These are phyloP conservation scores for Protonemura montana DNA, from an alignment of 2,888 invertebrate species.

Conservation along the genomic window DNA sequence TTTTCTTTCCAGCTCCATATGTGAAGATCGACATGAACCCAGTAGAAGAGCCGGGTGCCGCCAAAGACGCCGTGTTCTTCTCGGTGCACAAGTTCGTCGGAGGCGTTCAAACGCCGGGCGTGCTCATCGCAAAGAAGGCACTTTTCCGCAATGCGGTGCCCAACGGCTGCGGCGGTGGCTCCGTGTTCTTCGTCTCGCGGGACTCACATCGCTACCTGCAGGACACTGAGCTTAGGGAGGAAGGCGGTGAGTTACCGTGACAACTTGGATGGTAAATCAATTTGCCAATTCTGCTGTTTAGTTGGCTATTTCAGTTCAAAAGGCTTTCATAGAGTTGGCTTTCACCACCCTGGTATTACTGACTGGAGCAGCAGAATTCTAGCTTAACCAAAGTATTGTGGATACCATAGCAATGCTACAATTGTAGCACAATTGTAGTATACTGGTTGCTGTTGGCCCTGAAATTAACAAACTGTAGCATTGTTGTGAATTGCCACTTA, in stretches of 20 bases:
- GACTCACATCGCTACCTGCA: slow-evolving; percentile 62
- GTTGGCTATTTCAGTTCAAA: no score
- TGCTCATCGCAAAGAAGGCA: slow-evolving; percentile 70
- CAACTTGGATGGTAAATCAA: no score
- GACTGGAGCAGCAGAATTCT: no score
- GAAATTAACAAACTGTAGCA: no score
- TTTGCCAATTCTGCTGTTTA: no score
- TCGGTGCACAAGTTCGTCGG: slow-evolving; percentile 91
- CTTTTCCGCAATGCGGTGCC: slow-evolving; percentile 63
- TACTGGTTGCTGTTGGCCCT: no score
- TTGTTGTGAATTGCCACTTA: no score
- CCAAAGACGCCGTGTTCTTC: slow-evolving; percentile 89
- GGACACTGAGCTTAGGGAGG: slow-evolving; percentile 72
- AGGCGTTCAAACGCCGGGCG: slow-evolving; percentile 84
- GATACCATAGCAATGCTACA: no score
- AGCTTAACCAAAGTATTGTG: no score
- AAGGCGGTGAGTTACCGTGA: slow-evolving; percentile 64
- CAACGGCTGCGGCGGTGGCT: slow-evolving; percentile 63
- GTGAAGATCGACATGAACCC: slow-evolving; percentile 87
- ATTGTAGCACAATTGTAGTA: no score
- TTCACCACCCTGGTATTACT: no score
- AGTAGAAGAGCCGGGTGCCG: slow-evolving; percentile 72
- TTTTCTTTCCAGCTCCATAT: slow-evolving; percentile 67
- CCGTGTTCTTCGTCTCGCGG: slow-evolving; percentile 63
- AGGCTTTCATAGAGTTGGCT: no score